Evolutionary conservation across 2,888 invertebrate genomes (phyloP), one percentile per base, ranked within the genome.

Genomic region (Abrostola triplasia): DNA sequence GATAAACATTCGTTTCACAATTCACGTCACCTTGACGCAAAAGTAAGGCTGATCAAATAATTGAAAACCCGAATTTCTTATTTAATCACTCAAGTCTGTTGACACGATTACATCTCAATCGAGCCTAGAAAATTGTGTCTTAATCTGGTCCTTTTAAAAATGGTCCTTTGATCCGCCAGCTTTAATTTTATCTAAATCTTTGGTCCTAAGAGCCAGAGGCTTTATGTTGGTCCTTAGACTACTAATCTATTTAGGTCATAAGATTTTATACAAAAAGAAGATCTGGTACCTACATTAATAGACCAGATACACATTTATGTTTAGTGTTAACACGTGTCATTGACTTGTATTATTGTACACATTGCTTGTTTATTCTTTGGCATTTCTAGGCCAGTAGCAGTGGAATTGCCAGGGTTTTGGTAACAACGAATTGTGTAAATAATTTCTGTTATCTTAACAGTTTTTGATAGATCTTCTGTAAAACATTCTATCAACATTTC

Each of bases 261-360:
- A 24, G 24, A 24, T 24, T 24, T 24, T 2, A 24, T 24, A 24
- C 24, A 24, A 24, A 24, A 24, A 24, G 4, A 24, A 24, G 24
- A 24, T 24, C 24, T 24, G 4, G 24, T 24, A 24, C 24, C 24
- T 47, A 13, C 13, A 24, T 24, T 13, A 47, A 47, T 47, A 47
- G 44, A 48, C 63, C 55, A 61, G 59, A 66, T 51, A 54, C 62
- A 77, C 80, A 67, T 67, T 60, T 53, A 44, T 59, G 63, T 13
- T 6, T 40, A 53, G 41, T 64, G 49, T 64, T 70, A 63, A 58
- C 77, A 62, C 59, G 73, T 67, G 73, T 68, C 67, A 50, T 64
- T 66, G 70, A 79, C 68, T 59, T 41, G 36, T 61, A 60, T 64
- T 7, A 40, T 9, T 40, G 1, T 64, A 62, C 74, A 67, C 63